These are phyloP conservation scores for Idris sp. DNA, from an alignment of 1,140 invertebrate genomes.

Conservation along the genomic window DNA sequence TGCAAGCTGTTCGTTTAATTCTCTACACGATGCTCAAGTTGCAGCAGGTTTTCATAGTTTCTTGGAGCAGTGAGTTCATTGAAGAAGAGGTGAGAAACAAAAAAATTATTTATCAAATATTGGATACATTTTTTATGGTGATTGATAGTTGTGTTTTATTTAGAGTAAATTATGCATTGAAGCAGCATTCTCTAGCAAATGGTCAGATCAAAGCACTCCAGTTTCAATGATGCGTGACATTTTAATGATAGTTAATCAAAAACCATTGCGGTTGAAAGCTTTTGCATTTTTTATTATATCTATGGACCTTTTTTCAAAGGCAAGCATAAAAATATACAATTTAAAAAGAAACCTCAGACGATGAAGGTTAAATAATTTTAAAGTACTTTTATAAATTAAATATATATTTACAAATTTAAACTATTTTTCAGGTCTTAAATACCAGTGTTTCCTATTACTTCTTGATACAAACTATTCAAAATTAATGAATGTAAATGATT, in stretches of 20 bases:
- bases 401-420: too few relatives aligned
- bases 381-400: too few relatives aligned
- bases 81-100: not conserved
- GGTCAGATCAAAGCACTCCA: not conserved
- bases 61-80: constrained; percentile 15
- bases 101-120: not conserved
- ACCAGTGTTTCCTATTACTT: too few relatives aligned
- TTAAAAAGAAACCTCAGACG: too few relatives aligned
- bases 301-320: not conserved
- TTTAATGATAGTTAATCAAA: not conserved
- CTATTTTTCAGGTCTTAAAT: too few relatives aligned
- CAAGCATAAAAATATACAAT: not conserved
- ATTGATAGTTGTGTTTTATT: not conserved
- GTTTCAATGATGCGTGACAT: constrained; percentile 3
- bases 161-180: constrained; percentile 12
- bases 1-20: not conserved
- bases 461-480: too few relatives aligned
- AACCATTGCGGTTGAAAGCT: not conserved
- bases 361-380: too few relatives aligned
- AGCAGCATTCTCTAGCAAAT: not conserved
- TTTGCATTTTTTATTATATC: not conserved
- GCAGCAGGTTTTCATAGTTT: constrained; percentile 1
- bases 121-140: not conserved
- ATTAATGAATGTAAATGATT: too few relatives aligned
- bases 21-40: constrained; percentile 3